Evolutionary conservation across 2,113 vertebrate genomes (phyloP).

Genomic region (Sturnira hondurensis): DNA sequence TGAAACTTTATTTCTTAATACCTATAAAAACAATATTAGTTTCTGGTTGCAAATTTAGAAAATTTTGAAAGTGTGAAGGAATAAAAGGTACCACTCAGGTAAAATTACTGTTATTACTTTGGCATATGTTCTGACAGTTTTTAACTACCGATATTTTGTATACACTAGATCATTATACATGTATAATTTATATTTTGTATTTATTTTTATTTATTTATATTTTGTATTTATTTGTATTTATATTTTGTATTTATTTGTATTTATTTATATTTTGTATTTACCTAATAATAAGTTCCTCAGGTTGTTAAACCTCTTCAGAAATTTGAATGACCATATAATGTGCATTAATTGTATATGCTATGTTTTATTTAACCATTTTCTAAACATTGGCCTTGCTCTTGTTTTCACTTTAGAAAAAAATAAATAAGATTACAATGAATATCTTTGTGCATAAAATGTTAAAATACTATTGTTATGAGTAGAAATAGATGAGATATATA

Average conservation of each 20-base stretch:
- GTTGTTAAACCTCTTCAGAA: not conserved
- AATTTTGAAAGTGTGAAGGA: not conserved
- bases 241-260: too few relatives aligned
- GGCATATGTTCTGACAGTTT: not conserved
- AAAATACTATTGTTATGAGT: not conserved
- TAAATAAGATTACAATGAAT: not conserved
- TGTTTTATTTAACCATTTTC: not conserved
- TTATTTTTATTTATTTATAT: too few relatives aligned
- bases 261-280: too few relatives aligned
- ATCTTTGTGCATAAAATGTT: not conserved
- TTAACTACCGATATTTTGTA: not conserved
- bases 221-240: too few relatives aligned
- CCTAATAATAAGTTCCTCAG: not conserved
- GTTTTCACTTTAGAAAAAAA: not conserved
- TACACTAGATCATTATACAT: not conserved
- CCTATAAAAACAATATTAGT: not conserved
- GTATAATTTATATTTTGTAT: not conserved
- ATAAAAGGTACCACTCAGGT: not conserved
- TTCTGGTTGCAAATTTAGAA: not conserved
- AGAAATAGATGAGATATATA: not conserved
- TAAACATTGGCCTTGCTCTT: not conserved
- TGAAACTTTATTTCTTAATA: not conserved
- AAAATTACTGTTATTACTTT: not conserved
- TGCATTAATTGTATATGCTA: not conserved
- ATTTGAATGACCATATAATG: not conserved